Evolutionary conservation across 1,140 invertebrate species (phyloP), one percentile per base, ranked within the genome.

Genomic region (Oncopodura yosiiana): DNA sequence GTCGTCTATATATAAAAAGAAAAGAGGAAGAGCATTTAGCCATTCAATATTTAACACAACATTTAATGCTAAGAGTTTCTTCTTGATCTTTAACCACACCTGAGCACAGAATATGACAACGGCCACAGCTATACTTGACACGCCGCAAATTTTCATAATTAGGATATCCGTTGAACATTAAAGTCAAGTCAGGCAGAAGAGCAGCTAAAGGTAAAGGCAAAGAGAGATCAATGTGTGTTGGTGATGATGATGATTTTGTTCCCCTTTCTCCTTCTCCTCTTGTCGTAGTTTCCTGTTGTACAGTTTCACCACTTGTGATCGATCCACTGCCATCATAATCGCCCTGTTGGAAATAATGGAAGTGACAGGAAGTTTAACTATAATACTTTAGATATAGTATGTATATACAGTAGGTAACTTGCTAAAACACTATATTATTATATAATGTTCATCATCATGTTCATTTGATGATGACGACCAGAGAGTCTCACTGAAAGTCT

Each of bases 101-200:
- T 64, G 62, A 52, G 38, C 43, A 39, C 39, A 64, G 44, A 64
- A 58, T 36, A 64, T 57, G 26, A 56, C 14, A 8, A 60, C 18
- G n/a, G 62, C 56, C 38, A 64, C 23, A 30, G 61, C 29, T 11
- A 61, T 45, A 12, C 58, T 53, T 23, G 58, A 49, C 26, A 52
- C 43, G 36, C 62, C 62, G 38, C 56, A 58, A 24, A 49, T 44
- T 41, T 61, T 61, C 45, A 64, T 61, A 19, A 64, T 53, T 29
- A 49, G 37, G 29, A 59, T 59, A 49, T 64, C 62, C 34, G 27
- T 45, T 29, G 53, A 27, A n/a, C n/a, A 53, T 21, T 4, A 61
- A 39, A 18, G 48, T 61, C 16, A 58, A 27, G 29, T 61, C 60
- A 12, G 50, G 51, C 8, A 48, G 55, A n/a, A n/a, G n/a, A n/a